Conservation (phyloP, 2,888 invertebrate species). For the Euplagia quadripunctaria region DNA sequence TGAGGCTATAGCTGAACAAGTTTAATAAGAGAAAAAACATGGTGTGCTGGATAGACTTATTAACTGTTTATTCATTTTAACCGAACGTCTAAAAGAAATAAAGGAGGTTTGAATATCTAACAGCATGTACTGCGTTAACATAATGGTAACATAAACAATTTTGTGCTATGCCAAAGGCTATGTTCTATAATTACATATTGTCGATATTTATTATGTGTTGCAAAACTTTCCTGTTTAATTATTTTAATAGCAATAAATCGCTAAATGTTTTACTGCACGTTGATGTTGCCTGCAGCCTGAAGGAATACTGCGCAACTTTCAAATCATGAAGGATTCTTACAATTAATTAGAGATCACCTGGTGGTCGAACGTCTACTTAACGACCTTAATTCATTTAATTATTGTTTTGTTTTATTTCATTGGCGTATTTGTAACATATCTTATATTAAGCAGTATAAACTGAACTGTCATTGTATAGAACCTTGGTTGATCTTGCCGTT, state of each 20-base stretch:
- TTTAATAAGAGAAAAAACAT: too few species aligned
- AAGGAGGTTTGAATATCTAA: not conserved
- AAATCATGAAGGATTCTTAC: not conserved
- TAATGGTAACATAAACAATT: not conserved
- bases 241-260: constrained; percentile 13
- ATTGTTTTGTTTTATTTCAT: too few species aligned
- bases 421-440: too few species aligned
- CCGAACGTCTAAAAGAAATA: not conserved
- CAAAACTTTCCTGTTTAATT: not conserved
- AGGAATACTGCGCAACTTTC: not conserved
- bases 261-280: not conserved
- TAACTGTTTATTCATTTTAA: too few species aligned
- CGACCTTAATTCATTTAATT: too few species aligned
- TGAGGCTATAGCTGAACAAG: too few species aligned
- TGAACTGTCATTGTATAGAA: too few species aligned
- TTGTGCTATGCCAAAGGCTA: not conserved
- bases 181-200: constrained; percentile 12
- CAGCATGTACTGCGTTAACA: not conserved
- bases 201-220: constrained; percentile 8
- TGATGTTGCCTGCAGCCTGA: constrained; percentile 3
- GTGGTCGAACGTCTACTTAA: too few species aligned
- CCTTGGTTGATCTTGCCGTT: too few species aligned
- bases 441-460: too few species aligned
- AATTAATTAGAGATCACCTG: not conserved
- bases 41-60: too few species aligned